phyloP scores from a whole-genome alignment of 2,888 invertebrate species.

The Drosophila kanekoi region DNA sequence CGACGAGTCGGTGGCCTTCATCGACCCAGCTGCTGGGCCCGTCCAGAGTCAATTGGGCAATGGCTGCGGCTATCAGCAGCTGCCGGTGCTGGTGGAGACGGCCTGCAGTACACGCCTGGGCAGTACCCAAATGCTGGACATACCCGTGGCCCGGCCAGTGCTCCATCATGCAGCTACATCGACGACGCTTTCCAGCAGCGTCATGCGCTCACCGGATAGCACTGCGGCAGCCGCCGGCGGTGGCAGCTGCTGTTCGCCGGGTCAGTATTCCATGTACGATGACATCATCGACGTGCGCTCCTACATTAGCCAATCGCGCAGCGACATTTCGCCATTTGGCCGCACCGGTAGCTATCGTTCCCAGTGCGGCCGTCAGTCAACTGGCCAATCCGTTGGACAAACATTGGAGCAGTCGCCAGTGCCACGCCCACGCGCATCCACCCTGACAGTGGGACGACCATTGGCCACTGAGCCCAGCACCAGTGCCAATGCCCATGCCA shows the following conservation, averaged over 20 bases:
- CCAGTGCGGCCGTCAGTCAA: slow-evolving; percentile 87
- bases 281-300: slow-evolving; percentile 90
- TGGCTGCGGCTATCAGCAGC: slow-evolving; percentile 87
- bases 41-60: slow-evolving; percentile 20
- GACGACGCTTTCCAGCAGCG: slow-evolving; percentile 59
- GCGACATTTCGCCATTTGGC: slow-evolving; percentile 90
- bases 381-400: slow-evolving; percentile 23
- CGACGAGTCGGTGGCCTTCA: slow-evolving; percentile 76
- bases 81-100: slow-evolving; percentile 88
- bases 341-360: slow-evolving; percentile 90
- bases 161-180: slow-evolving; percentile 77
- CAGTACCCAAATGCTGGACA: slow-evolving; percentile 75
- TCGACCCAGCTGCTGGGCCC: slow-evolving; percentile 62
- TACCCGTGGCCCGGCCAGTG: slow-evolving; percentile 83
- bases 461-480: slow-evolving; percentile 44
- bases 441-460: slow-evolving; percentile 78
- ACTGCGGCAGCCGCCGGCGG: slow-evolving; percentile 30
- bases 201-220: slow-evolving; percentile 63
- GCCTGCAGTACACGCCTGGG: slow-evolving; percentile 80
- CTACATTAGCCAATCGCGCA: slow-evolving; percentile 90
- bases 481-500: slow-evolving; percentile 32
- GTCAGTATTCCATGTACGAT: slow-evolving; percentile 87
- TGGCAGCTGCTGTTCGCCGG: slow-evolving; percentile 85
- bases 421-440: slow-evolving; percentile 84
- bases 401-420: slow-evolving; percentile 83